Evolutionary conservation across 2,888 invertebrate genomes (phyloP).

Genomic region (Acanthosepion lycidas): DNA sequence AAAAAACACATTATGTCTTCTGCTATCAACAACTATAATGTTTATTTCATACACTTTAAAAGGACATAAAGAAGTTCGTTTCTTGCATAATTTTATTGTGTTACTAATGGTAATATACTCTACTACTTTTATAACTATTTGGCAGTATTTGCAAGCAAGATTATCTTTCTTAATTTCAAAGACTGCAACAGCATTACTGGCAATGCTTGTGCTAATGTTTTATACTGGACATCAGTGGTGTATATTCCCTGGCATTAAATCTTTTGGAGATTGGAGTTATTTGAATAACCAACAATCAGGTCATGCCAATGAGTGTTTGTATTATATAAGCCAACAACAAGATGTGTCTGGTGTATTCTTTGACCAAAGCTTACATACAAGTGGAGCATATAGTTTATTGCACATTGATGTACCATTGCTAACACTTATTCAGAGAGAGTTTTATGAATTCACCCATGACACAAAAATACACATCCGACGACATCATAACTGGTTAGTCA

Average conservation of each 20-base stretch:
- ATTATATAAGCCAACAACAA: constrained; percentile 58
- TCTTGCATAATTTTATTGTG: constrained; percentile 63
- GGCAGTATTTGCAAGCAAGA: background rate
- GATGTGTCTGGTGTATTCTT: constrained; percentile 66
- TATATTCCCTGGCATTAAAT: constrained; percentile 50
- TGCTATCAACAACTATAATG: constrained; percentile 51
- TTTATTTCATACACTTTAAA: constrained; percentile 59
- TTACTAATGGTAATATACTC: constrained; percentile 58
- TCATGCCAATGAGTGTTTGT: constrained; percentile 59
- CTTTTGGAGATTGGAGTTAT: constrained; percentile 57
- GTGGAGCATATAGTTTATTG: constrained; percentile 61
- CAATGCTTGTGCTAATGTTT: background rate
- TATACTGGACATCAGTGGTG: constrained; percentile 51
- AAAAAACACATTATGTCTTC: constrained; percentile 24
- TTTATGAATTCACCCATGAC: constrained; percentile 50
- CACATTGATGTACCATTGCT: constrained; percentile 62
- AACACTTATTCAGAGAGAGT: constrained; percentile 61
- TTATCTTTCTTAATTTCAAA: background rate
- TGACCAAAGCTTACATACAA: constrained; percentile 58
- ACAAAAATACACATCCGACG: background rate
- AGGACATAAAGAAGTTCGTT: constrained; percentile 66
- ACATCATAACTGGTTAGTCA: background rate
- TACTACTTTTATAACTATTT: constrained; percentile 50
- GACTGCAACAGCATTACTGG: too few relatives aligned
- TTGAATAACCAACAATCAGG: constrained; percentile 51